Conservation (phyloP, 2,797 vertebrate species). For the Strix occidentalis region DNA sequence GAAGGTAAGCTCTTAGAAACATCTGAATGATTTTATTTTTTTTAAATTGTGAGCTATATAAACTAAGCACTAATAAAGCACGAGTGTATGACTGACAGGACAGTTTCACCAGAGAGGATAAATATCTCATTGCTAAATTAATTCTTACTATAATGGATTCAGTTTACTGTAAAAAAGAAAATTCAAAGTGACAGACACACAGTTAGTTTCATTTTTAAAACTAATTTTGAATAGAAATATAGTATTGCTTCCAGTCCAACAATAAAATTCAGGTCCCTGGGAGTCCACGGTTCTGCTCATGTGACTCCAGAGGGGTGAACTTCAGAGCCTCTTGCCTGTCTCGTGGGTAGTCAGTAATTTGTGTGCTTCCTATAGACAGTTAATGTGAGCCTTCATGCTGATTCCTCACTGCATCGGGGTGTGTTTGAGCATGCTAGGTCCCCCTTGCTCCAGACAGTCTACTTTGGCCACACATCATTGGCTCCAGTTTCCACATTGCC, state of each 20-base stretch:
- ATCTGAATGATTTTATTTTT: not conserved
- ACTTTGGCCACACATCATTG: not conserved
- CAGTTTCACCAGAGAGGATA: not conserved
- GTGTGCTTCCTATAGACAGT: not conserved
- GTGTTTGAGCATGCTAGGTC: not conserved
- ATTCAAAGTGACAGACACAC: not conserved
- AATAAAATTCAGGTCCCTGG: not conserved
- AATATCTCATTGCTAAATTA: not conserved
- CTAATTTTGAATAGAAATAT: not conserved
- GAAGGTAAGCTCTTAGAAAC: constrained; percentile 66
- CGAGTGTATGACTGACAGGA: not conserved
- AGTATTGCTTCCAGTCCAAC: not conserved
- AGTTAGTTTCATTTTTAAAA: not conserved
- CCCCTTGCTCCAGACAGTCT: not conserved
- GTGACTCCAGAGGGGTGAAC: not conserved
- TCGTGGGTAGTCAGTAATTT: not conserved
- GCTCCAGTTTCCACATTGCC: not conserved
- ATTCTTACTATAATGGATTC: not conserved
- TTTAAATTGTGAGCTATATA: not conserved
- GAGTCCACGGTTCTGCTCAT: not conserved
- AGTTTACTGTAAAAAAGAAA: not conserved
- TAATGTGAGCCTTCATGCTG: not conserved
- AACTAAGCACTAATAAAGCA: not conserved
- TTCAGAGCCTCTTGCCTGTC: not conserved
- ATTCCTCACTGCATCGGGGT: not conserved